These are phyloP conservation scores for Epirrita christyi DNA, from an alignment of 2,888 invertebrate species.

Conservation along the genomic window DNA sequence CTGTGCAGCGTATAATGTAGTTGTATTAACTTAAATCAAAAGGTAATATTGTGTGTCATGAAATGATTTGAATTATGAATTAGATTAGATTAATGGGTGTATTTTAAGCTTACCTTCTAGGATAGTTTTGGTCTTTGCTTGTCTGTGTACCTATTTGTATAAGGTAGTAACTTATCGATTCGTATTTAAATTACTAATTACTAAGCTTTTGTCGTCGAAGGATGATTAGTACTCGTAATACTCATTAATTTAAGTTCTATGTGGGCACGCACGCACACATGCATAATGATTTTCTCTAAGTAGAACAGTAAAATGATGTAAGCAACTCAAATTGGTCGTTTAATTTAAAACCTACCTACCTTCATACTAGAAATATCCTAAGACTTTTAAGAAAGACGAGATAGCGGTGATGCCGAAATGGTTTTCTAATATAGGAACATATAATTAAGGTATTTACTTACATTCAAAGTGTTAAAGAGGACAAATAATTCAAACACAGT, in stretches of 20 bases:
- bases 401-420: too few relatives aligned
- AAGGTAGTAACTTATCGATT: conserved; percentile 54
- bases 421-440: too few relatives aligned
- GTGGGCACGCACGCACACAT: conserved; percentile 70
- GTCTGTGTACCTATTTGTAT: conserved; percentile 21
- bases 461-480: not conserved
- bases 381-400: too few relatives aligned
- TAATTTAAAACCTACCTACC: conserved; percentile 26
- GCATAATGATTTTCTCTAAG: conserved; percentile 46
- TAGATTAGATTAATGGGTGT: conserved; percentile 25
- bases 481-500: conserved; percentile 30
- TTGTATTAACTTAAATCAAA: conserved; percentile 30
- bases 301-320: conserved; percentile 45
- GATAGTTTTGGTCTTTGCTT: conserved; percentile 38
- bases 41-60: conserved; percentile 37
- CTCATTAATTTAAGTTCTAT: conserved; percentile 69
- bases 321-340: conserved; percentile 32
- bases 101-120: conserved; percentile 37
- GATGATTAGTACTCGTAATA: conserved; percentile 74
- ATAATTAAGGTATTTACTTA: too few relatives aligned
- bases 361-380: too few relatives aligned
- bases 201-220: conserved; percentile 54
- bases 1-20: conserved; percentile 12
- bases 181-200: conserved; percentile 57
- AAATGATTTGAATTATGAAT: conserved; percentile 37